These are phyloP conservation scores for Saturnia japonica DNA, from an alignment of 2,888 invertebrate species.

Conservation along the genomic window DNA sequence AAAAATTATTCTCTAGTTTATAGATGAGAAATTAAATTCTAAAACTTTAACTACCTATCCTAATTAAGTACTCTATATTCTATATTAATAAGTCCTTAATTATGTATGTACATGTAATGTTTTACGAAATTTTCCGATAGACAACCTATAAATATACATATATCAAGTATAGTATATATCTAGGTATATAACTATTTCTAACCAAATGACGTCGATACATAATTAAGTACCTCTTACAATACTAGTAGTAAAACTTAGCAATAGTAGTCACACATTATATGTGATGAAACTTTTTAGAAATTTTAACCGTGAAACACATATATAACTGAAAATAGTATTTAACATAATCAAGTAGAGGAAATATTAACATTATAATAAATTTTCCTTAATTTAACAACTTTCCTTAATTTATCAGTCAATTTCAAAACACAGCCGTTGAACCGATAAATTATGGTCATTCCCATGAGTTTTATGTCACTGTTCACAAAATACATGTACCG, in stretches of 20 bases:
- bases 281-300: background rate
- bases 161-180: no score
- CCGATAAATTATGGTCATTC: constrained; percentile 17
- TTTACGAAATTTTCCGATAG: no score
- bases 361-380: background rate
- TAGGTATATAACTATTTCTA: background rate
- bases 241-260: background rate
- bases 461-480: constrained; percentile 11
- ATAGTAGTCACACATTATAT: background rate
- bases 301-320: no score
- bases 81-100: no score
- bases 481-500: background rate
- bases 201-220: background rate
- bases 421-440: constrained; percentile 1
- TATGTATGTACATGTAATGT: no score
- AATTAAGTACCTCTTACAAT: background rate
- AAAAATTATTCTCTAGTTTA: background rate
- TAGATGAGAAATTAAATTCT: no score
- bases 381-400: constrained; percentile 4
- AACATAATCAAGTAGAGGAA: no score
- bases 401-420: background rate
- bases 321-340: no score
- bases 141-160: no score
- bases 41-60: no score
- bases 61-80: no score